Percentiles rank a stretch among this genome's conserved stretches.
Evolutionary conservation across 2,888 invertebrate species (phyloP).

Genomic region (Eumerus sabulonum): DNA sequence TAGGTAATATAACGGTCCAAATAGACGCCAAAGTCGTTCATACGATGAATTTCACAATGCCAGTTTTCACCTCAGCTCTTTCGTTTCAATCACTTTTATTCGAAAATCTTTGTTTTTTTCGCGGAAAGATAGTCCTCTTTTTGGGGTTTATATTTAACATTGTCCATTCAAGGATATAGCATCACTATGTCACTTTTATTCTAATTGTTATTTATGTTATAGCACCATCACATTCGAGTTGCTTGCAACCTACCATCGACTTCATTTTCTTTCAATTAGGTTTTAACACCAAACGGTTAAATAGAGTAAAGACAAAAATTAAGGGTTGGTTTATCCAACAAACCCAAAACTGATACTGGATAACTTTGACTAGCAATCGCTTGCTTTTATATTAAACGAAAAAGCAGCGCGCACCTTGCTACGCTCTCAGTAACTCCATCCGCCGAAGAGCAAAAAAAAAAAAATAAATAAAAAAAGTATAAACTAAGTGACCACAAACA

Average conservation of each 20-base stretch:
- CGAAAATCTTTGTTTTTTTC: not conserved
- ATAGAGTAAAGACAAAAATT: slow-evolving; percentile 63
- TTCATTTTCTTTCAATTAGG: slow-evolving; percentile 75
- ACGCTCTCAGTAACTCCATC: slow-evolving; percentile 57
- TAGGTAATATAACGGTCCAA: too few species aligned
- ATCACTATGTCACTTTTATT: slow-evolving; percentile 20
- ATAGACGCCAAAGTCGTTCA: too few species aligned
- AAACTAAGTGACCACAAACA: slow-evolving; percentile 47
- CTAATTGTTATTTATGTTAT: not conserved
- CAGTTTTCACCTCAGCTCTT: slow-evolving; percentile 43
- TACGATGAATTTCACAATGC: not conserved
- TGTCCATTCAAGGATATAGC: slow-evolving; percentile 19
- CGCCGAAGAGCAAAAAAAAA: slow-evolving; percentile 10
- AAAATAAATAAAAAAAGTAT: slow-evolving; percentile 21
- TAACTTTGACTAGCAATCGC: slow-evolving; percentile 76
- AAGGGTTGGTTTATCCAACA: slow-evolving; percentile 76
- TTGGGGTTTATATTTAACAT: not conserved
- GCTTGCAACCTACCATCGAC: slow-evolving; percentile 76
- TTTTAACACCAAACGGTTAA: slow-evolving; percentile 64
- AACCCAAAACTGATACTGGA: slow-evolving; percentile 79
- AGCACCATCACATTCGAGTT: not conserved
- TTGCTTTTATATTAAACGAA: slow-evolving; percentile 77
- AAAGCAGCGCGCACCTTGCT: slow-evolving; percentile 49
- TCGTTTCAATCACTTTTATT: slow-evolving; percentile 8
- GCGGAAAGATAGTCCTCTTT: not conserved